phyloP scores from a whole-genome alignment of 2,888 invertebrate genomes.

The Allolobophora icterica region DNA sequence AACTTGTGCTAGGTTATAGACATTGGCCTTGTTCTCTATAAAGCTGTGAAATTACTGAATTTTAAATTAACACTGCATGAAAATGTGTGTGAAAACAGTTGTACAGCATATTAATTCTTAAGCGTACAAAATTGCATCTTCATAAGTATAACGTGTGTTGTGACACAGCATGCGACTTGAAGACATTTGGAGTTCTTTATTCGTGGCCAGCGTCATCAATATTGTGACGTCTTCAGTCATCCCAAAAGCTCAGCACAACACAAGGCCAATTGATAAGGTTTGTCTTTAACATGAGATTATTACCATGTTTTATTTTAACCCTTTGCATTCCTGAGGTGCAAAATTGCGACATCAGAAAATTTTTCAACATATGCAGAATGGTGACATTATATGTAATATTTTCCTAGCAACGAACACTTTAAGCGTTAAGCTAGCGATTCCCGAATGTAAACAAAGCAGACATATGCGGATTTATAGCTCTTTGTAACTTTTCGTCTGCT shows the following conservation, averaged over 20 bases:
- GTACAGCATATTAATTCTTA: no score
- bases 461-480: no score
- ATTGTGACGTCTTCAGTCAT: constrained; percentile 13
- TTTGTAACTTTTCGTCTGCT: no score
- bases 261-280: constrained; percentile 23
- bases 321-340: no score
- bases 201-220: not conserved
- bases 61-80: not conserved
- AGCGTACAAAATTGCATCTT: not conserved
- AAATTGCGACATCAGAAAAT: no score
- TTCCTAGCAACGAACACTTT: no score
- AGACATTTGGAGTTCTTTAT: not conserved
- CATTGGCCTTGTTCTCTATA: not conserved
- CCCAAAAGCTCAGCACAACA: not conserved
- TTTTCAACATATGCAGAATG: no score
- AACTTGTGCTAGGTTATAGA: not conserved
- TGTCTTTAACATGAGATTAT: not conserved
- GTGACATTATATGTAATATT: no score
- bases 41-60: no score
- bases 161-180: not conserved
- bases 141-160: not conserved
- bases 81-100: not conserved
- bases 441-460: no score
- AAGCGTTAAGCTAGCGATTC: no score
- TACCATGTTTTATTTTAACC: not conserved